phyloP scores from a whole-genome alignment of 1,140 invertebrate species.

The Belonocnema kinseyi region DNA sequence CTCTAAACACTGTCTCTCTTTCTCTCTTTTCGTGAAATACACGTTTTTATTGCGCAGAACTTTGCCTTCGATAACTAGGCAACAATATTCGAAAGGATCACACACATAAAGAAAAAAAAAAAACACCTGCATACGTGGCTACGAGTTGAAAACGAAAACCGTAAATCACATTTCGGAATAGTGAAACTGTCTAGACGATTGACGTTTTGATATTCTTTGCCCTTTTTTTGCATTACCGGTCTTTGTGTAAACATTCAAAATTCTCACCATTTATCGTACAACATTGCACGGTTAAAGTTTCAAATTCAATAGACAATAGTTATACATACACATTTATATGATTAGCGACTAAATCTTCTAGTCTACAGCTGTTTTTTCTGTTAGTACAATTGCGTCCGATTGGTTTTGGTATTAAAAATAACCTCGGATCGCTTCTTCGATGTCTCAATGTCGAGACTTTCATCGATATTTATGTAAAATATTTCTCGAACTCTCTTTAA shows the following conservation, averaged over 20 bases:
- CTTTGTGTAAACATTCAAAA: conserved; percentile 50
- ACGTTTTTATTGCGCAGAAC: conserved; percentile 1
- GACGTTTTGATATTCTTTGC: conserved; percentile 55
- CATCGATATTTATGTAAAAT: conserved; percentile 46
- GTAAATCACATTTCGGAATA: conserved; percentile 56
- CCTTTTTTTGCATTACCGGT: conserved; percentile 35
- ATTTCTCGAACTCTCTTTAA: conserved; percentile 22
- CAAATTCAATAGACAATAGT: conserved; percentile 59
- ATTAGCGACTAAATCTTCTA: conserved; percentile 53
- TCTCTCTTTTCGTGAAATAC: conserved; percentile 37
- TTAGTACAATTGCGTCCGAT: conserved; percentile 71
- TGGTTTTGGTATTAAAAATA: conserved; percentile 78
- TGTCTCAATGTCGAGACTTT: conserved; percentile 50
- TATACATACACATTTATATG: conserved; percentile 61
- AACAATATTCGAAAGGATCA: conserved; percentile 25
- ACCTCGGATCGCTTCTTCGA: conserved; percentile 70
- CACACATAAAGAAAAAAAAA: conserved; percentile 30
- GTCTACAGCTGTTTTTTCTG: conserved; percentile 48
- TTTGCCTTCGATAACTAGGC: conserved; percentile 26
- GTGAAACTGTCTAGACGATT: conserved; percentile 49
- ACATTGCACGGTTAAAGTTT: conserved; percentile 55
- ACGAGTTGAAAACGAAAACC: conserved; percentile 49
- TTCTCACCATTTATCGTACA: conserved; percentile 55
- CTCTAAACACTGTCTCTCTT: conserved; percentile 25
- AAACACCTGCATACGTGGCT: conserved; percentile 40